Evolutionary conservation across 64 coral and sea anemone species (phyloP), one percentile per base, ranked within the genome.

Genomic region (Pachyseris speciosa): DNA sequence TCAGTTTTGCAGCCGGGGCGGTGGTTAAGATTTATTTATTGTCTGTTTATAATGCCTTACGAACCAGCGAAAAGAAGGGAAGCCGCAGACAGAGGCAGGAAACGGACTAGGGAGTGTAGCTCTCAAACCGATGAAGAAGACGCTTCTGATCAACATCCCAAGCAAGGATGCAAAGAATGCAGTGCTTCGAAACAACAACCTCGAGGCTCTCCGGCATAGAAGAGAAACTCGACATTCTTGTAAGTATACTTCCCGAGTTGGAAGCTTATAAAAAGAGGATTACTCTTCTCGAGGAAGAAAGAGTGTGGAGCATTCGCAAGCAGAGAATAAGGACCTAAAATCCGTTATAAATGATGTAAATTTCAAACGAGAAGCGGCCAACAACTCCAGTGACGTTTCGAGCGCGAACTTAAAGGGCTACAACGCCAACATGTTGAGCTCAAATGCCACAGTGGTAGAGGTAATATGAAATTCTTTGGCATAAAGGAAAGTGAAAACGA

Each of bases 121-220:
- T 72, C 38, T 1, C 69, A 72, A 72, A 72, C 69, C 0, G 69
- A 72, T 7, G 38, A 72, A 25, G 69, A 72, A 72, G 37, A 72
- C 37, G 69, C 3, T 17, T 15, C 37, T 19, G 69, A 26, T 9
- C 37, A 27, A 22, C 69, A 72, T 17, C 69, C 41, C 43, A 45
- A 45, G 43, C 43, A 45, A 6, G 43, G 43, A 45, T 45, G 43
- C 43, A 45, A 45, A n/a, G n/a, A n/a, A n/a, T n/a, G 43, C 4
- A 45, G 43, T 45, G 43, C 43, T 11, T 45, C 43, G 43, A 45
- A 11, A 11, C 43, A 6, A 72, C 20, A 8, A 72, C 22, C 69
- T 24, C 69, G 20, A 72, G 38, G 20, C 22, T 72, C 19, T 8
- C 2, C 7, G 20, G 69, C 11, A 72, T 72, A 9, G 69, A 72